Evolutionary conservation across 2,113 vertebrate genomes (phyloP).

Genomic region (Melanerpes aurifrons): DNA sequence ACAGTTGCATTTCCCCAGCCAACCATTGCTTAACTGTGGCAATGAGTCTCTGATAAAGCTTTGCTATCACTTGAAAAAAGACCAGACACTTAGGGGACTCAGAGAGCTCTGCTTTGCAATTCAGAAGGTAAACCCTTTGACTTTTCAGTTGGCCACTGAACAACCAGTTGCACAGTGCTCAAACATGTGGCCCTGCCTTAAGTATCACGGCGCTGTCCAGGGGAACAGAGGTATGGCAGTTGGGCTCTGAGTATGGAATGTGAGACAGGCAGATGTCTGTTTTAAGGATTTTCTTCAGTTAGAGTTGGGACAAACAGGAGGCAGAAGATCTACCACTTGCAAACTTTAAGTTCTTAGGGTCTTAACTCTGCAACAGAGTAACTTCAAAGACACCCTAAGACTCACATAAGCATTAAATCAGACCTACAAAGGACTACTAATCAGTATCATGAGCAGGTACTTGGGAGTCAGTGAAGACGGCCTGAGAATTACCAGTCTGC

Average conservation of each 20-base stretch:
- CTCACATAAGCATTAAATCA: background rate
- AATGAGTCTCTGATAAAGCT: background rate
- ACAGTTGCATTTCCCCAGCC: background rate
- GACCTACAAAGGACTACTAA: background rate
- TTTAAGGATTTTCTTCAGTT: background rate
- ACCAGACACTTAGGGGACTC: background rate
- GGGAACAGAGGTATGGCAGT: background rate
- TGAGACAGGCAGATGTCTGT: background rate
- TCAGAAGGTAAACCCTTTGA: background rate
- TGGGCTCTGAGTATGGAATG: background rate
- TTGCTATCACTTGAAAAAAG: background rate
- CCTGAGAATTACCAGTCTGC: background rate
- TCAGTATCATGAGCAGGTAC: rapidly evolving
- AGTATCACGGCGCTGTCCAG: background rate
- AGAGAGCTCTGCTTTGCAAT: background rate
- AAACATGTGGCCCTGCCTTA: background rate
- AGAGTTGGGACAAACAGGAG: background rate
- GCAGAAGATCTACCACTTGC: background rate
- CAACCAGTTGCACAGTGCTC: background rate
- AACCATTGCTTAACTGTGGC: background rate
- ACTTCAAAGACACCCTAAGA: background rate
- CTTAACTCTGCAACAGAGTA: background rate
- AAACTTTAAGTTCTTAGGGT: background rate
- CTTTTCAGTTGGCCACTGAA: background rate
- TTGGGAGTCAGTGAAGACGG: background rate